These are phyloP conservation scores for Didymodactylos carnosus DNA, from an alignment of 2,888 invertebrate species.

Conservation along the genomic window DNA sequence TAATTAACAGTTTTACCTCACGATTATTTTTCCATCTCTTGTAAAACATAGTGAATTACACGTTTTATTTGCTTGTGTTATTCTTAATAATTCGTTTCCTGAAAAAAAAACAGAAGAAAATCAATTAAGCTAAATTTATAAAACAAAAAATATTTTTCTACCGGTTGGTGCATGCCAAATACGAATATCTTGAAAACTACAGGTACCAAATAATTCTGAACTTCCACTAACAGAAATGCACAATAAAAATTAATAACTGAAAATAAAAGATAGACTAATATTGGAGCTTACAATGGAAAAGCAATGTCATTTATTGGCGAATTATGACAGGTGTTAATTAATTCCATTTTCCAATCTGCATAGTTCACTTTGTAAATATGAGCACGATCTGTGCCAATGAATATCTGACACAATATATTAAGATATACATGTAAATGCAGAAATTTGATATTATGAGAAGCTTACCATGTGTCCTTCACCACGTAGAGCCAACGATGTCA, in stretches of 20 bases:
- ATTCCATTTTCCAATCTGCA: conserved; percentile 46
- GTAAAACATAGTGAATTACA: conserved; percentile 59
- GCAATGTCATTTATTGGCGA: conserved; percentile 56
- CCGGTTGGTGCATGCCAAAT: no score
- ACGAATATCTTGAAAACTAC: conserved; percentile 60
- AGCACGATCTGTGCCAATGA: conserved; percentile 54
- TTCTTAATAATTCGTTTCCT: conserved; percentile 58
- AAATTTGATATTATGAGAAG: neutral
- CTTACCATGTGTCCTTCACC: conserved; percentile 33
- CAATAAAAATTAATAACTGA: neutral
- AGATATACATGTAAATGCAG: neutral
- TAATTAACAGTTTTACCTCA: conserved; percentile 41
- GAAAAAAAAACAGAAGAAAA: conserved; percentile 39
- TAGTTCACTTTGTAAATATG: conserved; percentile 60
- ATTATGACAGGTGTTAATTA: conserved; percentile 62
- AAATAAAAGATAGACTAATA: neutral
- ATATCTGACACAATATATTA: conserved; percentile 36
- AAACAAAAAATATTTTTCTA: neutral
- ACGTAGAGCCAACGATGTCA: conserved; percentile 49
- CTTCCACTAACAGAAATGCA: conserved; percentile 44
- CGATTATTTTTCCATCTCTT: conserved; percentile 55
- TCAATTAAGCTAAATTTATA: neutral
- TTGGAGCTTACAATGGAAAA: conserved; percentile 54
- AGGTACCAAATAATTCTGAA: conserved; percentile 67
- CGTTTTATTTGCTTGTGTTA: conserved; percentile 64